Evolutionary conservation across 2,797 vertebrate species (phyloP).

Genomic region (Enteromius treurensis): DNA sequence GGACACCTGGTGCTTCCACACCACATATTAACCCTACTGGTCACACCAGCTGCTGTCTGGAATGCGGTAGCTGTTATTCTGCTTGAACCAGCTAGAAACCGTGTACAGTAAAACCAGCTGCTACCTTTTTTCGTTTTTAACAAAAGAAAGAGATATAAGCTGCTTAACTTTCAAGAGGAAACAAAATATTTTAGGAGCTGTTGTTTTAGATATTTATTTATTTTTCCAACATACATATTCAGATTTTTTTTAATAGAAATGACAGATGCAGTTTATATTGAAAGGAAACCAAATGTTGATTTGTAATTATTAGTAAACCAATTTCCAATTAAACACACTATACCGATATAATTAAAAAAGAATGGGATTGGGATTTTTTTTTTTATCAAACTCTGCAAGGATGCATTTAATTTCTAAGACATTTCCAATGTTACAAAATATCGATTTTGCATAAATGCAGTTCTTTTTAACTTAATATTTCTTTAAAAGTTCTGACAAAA

Average conservation of each 20-base stretch:
- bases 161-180: background rate
- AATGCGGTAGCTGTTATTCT: constrained; percentile 11
- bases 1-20: background rate
- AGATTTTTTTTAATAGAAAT: background rate
- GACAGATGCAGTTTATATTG: background rate
- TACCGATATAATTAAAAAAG: too few relatives aligned
- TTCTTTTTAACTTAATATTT: background rate
- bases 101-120: background rate
- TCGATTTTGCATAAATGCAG: background rate
- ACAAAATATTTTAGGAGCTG: background rate
- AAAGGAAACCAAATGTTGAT: background rate
- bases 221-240: background rate
- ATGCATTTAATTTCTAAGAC: background rate
- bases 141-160: background rate
- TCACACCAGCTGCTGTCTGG: background rate
- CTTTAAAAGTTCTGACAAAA: background rate
- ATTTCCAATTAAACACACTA: background rate
- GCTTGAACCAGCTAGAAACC: background rate
- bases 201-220: background rate
- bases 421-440: background rate
- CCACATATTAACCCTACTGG: background rate
- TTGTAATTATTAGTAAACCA: background rate
- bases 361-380: background rate
- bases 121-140: background rate
- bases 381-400: background rate